Percentiles rank a stretch among this genome's conserved stretches.
Conservation (phyloP, 2,888 invertebrate genomes). For the Nudaria mundana region DNA sequence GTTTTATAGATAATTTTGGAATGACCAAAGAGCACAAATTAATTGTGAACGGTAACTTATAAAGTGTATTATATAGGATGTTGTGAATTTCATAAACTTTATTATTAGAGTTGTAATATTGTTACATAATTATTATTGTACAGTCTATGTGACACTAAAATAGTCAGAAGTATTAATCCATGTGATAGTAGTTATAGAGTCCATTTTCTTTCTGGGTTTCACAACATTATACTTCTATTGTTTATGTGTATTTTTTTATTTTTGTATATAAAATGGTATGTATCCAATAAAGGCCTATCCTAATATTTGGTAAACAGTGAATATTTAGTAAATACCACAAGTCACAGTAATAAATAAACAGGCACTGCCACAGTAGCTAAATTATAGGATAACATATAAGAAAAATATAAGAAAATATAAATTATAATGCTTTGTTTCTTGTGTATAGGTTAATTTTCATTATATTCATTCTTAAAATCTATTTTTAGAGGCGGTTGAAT, state of each 20-base stretch:
- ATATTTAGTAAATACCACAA: conserved; percentile 13
- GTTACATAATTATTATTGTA: conserved; percentile 40
- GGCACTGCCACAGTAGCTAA: conserved; percentile 48
- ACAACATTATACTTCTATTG: conserved; percentile 8
- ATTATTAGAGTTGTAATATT: conserved; percentile 49
- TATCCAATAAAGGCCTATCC: too few relatives aligned
- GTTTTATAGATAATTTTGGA: conserved; percentile 39
- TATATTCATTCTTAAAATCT: too few relatives aligned
- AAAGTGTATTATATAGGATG: conserved; percentile 42
- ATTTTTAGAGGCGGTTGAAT: too few relatives aligned
- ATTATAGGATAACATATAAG: conserved; percentile 4
- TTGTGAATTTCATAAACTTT: conserved; percentile 64
- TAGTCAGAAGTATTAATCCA: conserved; percentile 73
- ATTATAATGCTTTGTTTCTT: too few relatives aligned
- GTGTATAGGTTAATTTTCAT: background rate
- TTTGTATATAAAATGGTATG: background rate
- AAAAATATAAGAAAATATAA: too few relatives aligned
- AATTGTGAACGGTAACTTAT: conserved; percentile 37
- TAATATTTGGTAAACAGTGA: conserved; percentile 13
- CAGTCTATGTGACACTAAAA: conserved; percentile 49
- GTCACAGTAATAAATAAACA: conserved; percentile 28
- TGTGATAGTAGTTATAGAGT: conserved; percentile 73
- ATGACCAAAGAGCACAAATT: conserved; percentile 70
- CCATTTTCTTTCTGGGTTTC: conserved; percentile 26
- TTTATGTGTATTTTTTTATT: conserved; percentile 8